Base-by-base conservation (phyloP, 2,888 invertebrate species). In the Muschampia plurimacula region DNA sequence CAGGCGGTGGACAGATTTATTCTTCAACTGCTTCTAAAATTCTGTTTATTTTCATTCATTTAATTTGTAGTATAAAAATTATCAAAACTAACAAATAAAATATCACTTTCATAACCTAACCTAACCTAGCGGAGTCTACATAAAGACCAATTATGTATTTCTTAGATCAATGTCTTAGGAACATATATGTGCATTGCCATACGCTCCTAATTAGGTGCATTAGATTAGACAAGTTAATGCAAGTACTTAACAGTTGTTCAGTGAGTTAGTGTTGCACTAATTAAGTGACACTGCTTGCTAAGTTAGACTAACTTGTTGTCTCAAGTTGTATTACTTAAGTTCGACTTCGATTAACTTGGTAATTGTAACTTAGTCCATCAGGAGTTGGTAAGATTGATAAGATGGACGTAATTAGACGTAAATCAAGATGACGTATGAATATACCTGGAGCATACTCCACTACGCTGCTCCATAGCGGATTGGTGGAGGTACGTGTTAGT, bases 171-270 rank as follows among this genome's bases (percentile, higher is more conserved):
- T 41, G 41, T 39, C 8, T 41, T 63, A 39, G 62, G 8, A 39
- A n/a, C 39, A 57, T 12, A 4, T 52, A 15, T 10, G 49, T 13
- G n/a, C 15, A 2, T 15, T 74, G 67, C 77, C 52, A 55, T 52
- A 9, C 28, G 15, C 57, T 86, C 87, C 83, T 78, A 89, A 90
- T 87, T 91, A 87, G 84, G 84, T 83, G 87, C 85, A 89, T 82
- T 87, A 89, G 90, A 90, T 91, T 90, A 91, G 88, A n/a, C 77
- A 73, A 81, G 77, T 84, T 84, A 84, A 84, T 81, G 75, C 65
- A 49, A 5, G 6, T 44, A 44, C 1, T 7, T 49, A 49, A 49
- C 49, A 1, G 6, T 15, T 49, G 49, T 15, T 49, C n/a, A n/a
- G 49, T 49, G 49, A 49, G 15, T 49, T 49, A 9, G 2, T 0